phyloP scores from a whole-genome alignment of 2,797 vertebrate species.

The Oreochromis mossambicus region DNA sequence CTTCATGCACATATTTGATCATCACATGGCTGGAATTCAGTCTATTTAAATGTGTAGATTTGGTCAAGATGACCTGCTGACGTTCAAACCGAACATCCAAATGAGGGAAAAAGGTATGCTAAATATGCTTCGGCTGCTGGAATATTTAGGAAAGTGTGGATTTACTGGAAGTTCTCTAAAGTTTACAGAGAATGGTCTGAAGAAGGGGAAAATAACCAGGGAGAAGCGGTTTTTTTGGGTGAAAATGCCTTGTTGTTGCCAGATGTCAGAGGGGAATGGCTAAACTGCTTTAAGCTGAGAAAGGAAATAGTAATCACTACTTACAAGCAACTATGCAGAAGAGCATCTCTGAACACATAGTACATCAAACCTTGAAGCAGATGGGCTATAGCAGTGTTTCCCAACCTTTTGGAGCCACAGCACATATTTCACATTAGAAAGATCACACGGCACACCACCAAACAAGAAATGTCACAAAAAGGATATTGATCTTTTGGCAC shows the following conservation, averaged over 20 bases:
- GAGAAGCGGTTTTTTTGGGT: neutral
- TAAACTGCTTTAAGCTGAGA: neutral
- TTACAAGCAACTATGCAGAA: neutral
- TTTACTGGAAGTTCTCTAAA: accelerated
- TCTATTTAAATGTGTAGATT: neutral
- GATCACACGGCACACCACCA: neutral
- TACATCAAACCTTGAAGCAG: neutral
- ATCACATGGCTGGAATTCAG: neutral
- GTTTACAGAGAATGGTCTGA: neutral
- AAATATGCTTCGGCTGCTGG: neutral
- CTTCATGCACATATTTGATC: neutral
- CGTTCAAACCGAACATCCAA: neutral
- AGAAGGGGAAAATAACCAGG: neutral
- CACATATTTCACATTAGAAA: neutral
- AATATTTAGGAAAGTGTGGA: neutral
- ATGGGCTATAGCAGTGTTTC: neutral
- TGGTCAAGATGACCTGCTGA: neutral
- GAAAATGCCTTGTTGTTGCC: neutral
- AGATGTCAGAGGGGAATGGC: neutral
- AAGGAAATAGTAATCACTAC: neutral
- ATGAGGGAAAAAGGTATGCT: neutral
- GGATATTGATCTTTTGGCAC: neutral
- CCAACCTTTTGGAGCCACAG: too few relatives aligned
- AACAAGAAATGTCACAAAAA: neutral
- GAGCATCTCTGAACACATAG: neutral